Percentiles rank a stretch among this genome's conserved stretches.
Evolutionary conservation across 2,113 vertebrate species (phyloP).

Genomic region (Nanorana parkeri): DNA sequence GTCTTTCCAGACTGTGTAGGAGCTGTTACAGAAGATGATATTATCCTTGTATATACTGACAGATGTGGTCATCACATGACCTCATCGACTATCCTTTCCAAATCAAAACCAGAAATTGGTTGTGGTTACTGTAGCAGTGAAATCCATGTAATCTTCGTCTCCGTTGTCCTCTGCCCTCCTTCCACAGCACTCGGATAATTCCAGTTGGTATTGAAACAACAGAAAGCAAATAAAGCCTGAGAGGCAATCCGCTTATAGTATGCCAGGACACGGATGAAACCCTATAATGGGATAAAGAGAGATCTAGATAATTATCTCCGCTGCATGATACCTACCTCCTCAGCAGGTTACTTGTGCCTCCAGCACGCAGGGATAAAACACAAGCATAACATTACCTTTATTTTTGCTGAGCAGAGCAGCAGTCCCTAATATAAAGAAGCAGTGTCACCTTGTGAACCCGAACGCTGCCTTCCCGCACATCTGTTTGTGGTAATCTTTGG

Average conservation of each 20-base stretch:
- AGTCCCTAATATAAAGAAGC: constrained; percentile 19
- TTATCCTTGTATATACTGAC: too few relatives aligned
- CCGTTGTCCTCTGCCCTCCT: constrained; percentile 19
- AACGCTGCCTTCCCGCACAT: constrained; percentile 1
- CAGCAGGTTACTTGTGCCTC: constrained; percentile 60
- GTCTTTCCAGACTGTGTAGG: too few relatives aligned
- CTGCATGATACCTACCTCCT: constrained; percentile 65
- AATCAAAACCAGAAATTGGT: too few relatives aligned
- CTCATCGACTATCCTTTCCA: too few relatives aligned
- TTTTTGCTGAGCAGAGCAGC: constrained; percentile 54
- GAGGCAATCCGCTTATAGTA: constrained; percentile 72
- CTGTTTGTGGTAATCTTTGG: constrained; percentile 37
- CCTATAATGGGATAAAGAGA: constrained; percentile 75
- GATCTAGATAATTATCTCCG: constrained; percentile 75
- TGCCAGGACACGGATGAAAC: constrained; percentile 73
- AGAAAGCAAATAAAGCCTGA: constrained; percentile 71
- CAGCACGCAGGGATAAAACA: constrained; percentile 53
- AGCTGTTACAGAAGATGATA: too few relatives aligned
- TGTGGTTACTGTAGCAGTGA: constrained; percentile 57
- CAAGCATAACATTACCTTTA: constrained; percentile 54
- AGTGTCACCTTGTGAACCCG: neutral
- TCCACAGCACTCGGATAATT: constrained; percentile 68
- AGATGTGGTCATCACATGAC: too few relatives aligned
- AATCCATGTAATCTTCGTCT: constrained; percentile 64
- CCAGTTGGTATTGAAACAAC: constrained; percentile 66